Percentiles rank a stretch among this genome's conserved stretches.
These are phyloP conservation scores for Calonectris borealis DNA, from an alignment of 2,113 vertebrate species.

Conservation along the genomic window DNA sequence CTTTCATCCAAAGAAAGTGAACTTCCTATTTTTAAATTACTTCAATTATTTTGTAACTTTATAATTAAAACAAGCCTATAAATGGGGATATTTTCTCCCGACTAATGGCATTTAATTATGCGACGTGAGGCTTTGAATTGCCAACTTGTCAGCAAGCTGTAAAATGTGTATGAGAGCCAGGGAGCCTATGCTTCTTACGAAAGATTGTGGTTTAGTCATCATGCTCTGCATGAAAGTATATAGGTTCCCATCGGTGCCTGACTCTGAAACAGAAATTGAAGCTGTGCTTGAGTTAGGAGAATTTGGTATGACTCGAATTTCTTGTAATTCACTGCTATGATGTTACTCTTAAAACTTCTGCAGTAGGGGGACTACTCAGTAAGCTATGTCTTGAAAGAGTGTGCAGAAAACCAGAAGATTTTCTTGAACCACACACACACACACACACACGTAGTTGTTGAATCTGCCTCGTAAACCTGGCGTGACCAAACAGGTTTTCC, in stretches of 20 bases:
- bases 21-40: not conserved
- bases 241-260: not conserved
- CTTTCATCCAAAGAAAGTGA: not conserved
- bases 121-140: not conserved
- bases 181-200: not conserved
- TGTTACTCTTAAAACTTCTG: not conserved
- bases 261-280: constrained; percentile 39
- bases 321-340: constrained; percentile 2
- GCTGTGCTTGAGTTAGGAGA: not conserved
- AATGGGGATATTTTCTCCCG: not conserved
- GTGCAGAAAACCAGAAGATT: not conserved
- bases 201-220: not conserved
- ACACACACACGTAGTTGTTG: not conserved
- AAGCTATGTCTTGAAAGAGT: not conserved
- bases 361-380: not conserved
- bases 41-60: constrained; percentile 13
- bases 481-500: not conserved
- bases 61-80: constrained; percentile 21
- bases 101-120: not conserved
- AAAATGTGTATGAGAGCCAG: not conserved
- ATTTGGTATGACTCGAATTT: not conserved
- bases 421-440: not conserved
- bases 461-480: not conserved
- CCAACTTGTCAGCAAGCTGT: not conserved
- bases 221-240: not conserved